Evolutionary conservation across 2,888 invertebrate species (phyloP), one percentile per base, ranked within the genome.

Genomic region (Latheticus oryzae): DNA sequence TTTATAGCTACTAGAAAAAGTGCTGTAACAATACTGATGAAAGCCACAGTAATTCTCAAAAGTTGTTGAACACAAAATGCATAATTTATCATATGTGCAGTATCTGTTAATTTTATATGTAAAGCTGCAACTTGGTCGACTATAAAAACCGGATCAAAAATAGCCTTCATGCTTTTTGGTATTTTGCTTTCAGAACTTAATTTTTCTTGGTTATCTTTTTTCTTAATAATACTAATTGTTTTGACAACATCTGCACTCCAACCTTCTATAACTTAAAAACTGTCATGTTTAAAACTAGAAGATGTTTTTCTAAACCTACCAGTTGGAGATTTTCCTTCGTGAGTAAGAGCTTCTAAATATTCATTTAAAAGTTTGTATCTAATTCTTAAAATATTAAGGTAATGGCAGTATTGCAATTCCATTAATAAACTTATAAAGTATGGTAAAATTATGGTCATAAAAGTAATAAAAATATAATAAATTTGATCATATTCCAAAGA

Each of bases 21-120:
- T 5, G 71, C 69, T 11, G 67, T 66, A 3, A 73, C 70, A 26
- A 71, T 70, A 26, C 65, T 66, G n/a, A 71, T 61, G 52, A 74
- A 73, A 5, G 72, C 65, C 1, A 69, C 65, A 5, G 65, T 65
- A 21, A 74, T 68, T 50, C 69, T 61, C 28, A 73, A 51, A 9
- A 74, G 60, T 43, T 72, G 67, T 58, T 74, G 74, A 0, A 71
- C 62, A 16, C 68, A 65, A 52, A 73, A 74, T 2, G 70, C 62
- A n/a, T 65, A 62, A 52, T 73, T 73, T 5, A 73, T 65, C 38
- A 70, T 58, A 11, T 62, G 62, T 5, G 72, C 71, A 3, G 68
- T 65, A 45, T 72, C 71, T 2, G 68, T 67, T 38, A 74, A 58
- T 59, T 71, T 70, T 26, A 73, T 68, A 53, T 74, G 73, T 3